Evolutionary conservation across 2,113 vertebrate genomes (phyloP).

Genomic region (Silurus asotus): DNA sequence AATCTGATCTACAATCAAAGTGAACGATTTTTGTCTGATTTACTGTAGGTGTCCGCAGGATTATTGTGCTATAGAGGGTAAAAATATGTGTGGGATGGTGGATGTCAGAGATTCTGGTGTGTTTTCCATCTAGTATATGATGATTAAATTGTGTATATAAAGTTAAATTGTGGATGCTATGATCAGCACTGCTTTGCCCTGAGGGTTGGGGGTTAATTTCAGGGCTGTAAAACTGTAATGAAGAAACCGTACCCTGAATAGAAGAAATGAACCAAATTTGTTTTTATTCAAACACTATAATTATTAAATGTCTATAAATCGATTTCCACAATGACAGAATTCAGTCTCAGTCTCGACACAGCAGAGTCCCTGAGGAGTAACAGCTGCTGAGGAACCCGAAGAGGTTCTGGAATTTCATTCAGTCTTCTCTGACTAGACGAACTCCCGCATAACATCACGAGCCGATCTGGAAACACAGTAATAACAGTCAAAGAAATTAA

Average conservation of each 20-base stretch:
- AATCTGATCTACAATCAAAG: not conserved
- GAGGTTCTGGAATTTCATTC: slow-evolving; percentile 6
- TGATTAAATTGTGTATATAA: too few relatives aligned
- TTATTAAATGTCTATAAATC: not conserved
- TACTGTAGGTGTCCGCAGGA: not conserved
- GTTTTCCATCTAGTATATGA: not conserved
- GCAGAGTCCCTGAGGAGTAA: not conserved
- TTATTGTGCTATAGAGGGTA: not conserved
- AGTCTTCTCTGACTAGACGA: not conserved
- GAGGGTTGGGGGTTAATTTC: not conserved
- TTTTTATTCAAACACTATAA: not conserved
- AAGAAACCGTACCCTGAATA: not conserved
- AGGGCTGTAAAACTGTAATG: not conserved
- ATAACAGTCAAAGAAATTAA: not conserved
- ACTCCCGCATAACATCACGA: not conserved
- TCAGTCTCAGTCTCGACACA: not conserved
- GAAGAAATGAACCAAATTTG: not conserved
- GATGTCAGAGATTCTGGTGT: not conserved
- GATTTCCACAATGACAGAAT: not conserved
- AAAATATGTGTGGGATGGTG: not conserved
- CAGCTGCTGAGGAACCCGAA: not conserved
- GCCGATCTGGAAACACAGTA: not conserved
- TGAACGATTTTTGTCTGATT: not conserved
- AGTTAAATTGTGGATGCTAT: not conserved
- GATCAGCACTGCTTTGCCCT: not conserved